Evolutionary conservation across 2,797 vertebrate genomes (phyloP).

Genomic region (Nannoperca australis): DNA sequence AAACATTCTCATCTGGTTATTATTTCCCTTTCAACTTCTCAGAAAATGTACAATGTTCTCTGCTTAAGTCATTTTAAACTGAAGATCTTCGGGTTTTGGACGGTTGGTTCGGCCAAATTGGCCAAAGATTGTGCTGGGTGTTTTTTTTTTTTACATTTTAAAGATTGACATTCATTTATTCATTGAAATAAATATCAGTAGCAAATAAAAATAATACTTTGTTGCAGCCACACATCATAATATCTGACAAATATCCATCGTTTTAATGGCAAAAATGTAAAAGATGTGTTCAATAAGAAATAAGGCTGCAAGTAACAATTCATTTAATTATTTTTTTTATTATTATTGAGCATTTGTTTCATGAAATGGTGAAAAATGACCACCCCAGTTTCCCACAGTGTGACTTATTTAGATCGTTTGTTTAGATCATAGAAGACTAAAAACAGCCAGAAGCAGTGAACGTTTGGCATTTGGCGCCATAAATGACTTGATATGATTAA

Average conservation of each 20-base stretch:
- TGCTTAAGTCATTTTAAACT: background rate
- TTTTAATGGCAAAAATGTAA: background rate
- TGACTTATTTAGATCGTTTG: background rate
- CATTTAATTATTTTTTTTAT: background rate
- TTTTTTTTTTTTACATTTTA: background rate
- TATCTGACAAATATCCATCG: too few species aligned
- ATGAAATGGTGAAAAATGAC: background rate
- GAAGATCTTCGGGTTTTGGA: background rate
- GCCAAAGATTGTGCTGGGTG: too few species aligned
- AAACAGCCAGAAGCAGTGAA: background rate
- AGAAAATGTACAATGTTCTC: background rate
- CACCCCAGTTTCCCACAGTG: background rate
- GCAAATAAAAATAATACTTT: background rate
- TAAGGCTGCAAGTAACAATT: background rate
- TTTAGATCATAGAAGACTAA: background rate
- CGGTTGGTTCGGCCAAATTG: background rate
- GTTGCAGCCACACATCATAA: background rate
- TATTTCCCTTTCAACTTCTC: background rate
- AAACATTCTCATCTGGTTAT: background rate
- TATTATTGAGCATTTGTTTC: background rate
- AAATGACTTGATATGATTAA: constrained; percentile 5
- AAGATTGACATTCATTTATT: background rate
- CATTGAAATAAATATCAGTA: background rate
- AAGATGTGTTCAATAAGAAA: background rate
- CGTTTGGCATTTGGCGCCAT: background rate